Conservation (phyloP, 2,797 vertebrate species). For the Ceyx erithaca region DNA sequence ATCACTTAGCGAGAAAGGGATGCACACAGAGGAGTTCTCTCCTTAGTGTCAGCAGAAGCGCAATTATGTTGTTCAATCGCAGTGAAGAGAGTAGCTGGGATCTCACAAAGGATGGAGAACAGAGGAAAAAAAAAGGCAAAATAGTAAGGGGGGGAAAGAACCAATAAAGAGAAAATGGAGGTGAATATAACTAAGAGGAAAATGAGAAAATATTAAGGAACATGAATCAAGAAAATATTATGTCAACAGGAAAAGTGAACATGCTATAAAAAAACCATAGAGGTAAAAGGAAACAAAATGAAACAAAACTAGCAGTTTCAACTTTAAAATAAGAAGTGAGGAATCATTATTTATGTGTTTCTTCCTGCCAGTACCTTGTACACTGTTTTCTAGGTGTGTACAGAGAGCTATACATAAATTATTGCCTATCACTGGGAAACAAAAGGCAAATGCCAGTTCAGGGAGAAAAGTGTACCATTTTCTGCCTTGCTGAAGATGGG, state of each 20-base stretch:
- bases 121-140: not conserved
- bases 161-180: not conserved
- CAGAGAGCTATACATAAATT: not conserved
- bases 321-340: not conserved
- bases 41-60: not conserved
- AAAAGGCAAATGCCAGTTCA: not conserved
- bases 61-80: not conserved
- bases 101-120: not conserved
- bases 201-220: not conserved
- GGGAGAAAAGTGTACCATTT: not conserved
- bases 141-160: not conserved
- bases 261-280: not conserved
- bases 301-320: not conserved
- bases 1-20: conserved; percentile 42
- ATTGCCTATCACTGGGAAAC: not conserved
- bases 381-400: not conserved
- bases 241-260: not conserved
- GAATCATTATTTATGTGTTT: not conserved
- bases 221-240: not conserved
- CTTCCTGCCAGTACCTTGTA: not conserved
- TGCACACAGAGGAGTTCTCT: not conserved
- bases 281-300: not conserved
- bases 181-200: not conserved
- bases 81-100: not conserved
- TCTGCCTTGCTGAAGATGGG: not conserved